Base-by-base conservation (phyloP, 2,113 vertebrate species). In the Aptenodytes patagonicus region DNA sequence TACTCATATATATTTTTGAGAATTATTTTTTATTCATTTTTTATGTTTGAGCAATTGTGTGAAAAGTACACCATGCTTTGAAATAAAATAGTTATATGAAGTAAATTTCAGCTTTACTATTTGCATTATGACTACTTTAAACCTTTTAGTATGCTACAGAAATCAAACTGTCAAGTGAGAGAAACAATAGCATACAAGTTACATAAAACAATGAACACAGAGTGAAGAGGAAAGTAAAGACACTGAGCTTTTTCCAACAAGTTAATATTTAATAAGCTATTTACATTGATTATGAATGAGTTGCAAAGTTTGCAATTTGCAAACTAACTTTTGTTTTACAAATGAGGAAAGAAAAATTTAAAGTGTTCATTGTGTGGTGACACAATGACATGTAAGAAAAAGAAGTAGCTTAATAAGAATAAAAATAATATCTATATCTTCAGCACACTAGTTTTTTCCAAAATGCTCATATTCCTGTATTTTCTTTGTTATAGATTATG, bases 391-490 rank as follows among this genome's bases (percentile, higher is more conserved):
- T 36, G 17, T 68, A 92, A 83, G 90, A 90, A 93, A 94, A 95
- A 73, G 42, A 95, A 93, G 22, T 60, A 84, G 21, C 68, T 89
- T 94, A 97, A 95, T 95, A 97, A 97, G 6, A 38, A 69, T 77
- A 58, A 93, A 88, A 80, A 89, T 51, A 66, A n/a, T 49, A 69
- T 73, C 60, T 78, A 4, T 75, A 78, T 68, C 38, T 89, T 93
- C 31, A 82, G 28, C 69, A 71, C 7, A 64, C 4, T 31, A 36
- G 0, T 64, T 64, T 90, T 87, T 81, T 24, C 51, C 24, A 81
- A 73, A 92, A 71, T 31, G 21, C 26, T 83, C 36, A n/a, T 78
- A 84, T 84, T 89, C 13, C 3, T 82, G 2, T 28, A 46, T 79
- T 82, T 85, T 46, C 11, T 75, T 68, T 91, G 25, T 78, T 69